A percentile compares a stretch with the other conserved stretches of the same genome.
Conservation (phyloP, 2,888 invertebrate species). For the Phyllotreta cruciferae region DNA sequence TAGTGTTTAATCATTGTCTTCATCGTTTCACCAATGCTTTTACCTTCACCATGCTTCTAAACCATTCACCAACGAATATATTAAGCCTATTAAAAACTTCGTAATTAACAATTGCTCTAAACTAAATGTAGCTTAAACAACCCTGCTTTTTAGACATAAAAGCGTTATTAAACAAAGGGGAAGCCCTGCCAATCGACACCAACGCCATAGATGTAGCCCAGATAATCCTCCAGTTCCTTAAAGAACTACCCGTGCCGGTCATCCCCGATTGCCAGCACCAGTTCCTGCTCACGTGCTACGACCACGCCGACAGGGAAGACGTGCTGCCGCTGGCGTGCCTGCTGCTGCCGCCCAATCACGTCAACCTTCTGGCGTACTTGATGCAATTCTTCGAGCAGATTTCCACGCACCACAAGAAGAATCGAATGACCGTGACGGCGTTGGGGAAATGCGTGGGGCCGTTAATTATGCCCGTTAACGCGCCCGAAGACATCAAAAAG, state of each 20-base stretch:
- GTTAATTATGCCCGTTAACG: conserved; percentile 24
- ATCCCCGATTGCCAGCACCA: conserved; percentile 78
- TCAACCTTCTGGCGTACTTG: conserved; percentile 80
- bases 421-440: conserved; percentile 27
- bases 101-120: too few relatives aligned
- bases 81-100: too few relatives aligned
- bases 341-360: conserved; percentile 75
- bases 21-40: neutral
- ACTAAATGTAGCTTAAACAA: too few relatives aligned
- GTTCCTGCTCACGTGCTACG: conserved; percentile 71
- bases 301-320: conserved; percentile 65
- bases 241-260: conserved; percentile 83
- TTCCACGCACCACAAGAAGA: conserved; percentile 21
- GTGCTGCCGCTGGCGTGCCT: conserved; percentile 72
- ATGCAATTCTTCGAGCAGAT: conserved; percentile 64
- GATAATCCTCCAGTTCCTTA: conserved; percentile 82
- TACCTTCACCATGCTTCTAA: too few relatives aligned
- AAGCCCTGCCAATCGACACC: conserved; percentile 62
- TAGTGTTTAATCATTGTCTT: neutral
- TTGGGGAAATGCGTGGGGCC: conserved; percentile 31
- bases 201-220: conserved; percentile 84
- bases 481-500: conserved; percentile 13
- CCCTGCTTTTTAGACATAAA: too few relatives aligned
- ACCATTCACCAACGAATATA: too few relatives aligned
- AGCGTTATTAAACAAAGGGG: conserved; percentile 55